Evolutionary conservation across 2,888 invertebrate genomes (phyloP).

Genomic region (Phyllotreta cruciferae): DNA sequence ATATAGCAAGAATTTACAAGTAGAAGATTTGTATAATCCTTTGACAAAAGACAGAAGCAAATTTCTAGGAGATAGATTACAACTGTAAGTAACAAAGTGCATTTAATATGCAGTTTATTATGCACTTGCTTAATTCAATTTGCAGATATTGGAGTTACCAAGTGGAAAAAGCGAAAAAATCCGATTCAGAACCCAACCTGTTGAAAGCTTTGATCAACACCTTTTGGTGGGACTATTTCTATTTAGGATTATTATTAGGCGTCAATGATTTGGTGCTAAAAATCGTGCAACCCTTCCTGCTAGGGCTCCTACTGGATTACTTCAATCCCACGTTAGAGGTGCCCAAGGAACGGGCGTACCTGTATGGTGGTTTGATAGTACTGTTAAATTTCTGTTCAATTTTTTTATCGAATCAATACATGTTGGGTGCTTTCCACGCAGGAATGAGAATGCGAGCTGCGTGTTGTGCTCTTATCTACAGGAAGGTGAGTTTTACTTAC

Average conservation of each 20-base stretch:
- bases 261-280: conserved; percentile 64
- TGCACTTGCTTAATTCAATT: conserved; percentile 33
- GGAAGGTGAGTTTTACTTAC: conserved; percentile 68
- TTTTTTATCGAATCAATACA: conserved; percentile 68
- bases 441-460: conserved; percentile 82
- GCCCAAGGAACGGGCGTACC: conserved; percentile 65
- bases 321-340: conserved; percentile 64
- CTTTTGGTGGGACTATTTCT: conserved; percentile 70
- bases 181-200: conserved; percentile 68
- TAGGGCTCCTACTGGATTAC: conserved; percentile 69
- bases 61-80: conserved; percentile 16
- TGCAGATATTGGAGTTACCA: conserved; percentile 73
- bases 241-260: conserved; percentile 67
- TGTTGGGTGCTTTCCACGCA: conserved; percentile 71
- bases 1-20: conserved; percentile 7
- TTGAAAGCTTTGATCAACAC: conserved; percentile 69
- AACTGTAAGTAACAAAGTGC: conserved; percentile 10
- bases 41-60: conserved; percentile 17
- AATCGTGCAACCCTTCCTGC: conserved; percentile 69
- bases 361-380: conserved; percentile 66
- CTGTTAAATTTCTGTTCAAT: conserved; percentile 64
- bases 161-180: conserved; percentile 63
- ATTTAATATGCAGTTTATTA: neutral
- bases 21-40: conserved; percentile 21
- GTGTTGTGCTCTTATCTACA: conserved; percentile 80